These are phyloP conservation scores for Itoplectis maculator DNA, from an alignment of 2,888 invertebrate genomes.

Conservation along the genomic window DNA sequence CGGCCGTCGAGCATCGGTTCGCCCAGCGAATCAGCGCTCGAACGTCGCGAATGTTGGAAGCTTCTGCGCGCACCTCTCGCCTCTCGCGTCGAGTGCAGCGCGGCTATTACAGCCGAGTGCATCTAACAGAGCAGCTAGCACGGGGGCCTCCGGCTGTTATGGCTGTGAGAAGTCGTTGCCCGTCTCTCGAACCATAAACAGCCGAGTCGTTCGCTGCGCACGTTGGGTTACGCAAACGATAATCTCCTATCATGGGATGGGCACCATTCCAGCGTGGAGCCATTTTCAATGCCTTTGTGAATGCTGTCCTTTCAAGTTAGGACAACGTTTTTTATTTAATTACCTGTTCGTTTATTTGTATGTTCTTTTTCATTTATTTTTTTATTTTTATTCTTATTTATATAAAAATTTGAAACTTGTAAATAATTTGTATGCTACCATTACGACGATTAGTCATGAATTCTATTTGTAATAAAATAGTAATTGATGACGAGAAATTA, in stretches of 20 bases:
- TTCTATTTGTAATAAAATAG: too few relatives aligned
- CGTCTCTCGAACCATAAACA: slow-evolving; percentile 44
- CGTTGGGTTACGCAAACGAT: slow-evolving; percentile 50
- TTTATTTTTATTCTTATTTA: too few relatives aligned
- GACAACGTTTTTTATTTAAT: too few relatives aligned
- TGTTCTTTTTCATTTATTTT: background rate
- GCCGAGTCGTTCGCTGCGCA: slow-evolving; percentile 11
- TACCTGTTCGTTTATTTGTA: background rate
- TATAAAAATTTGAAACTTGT: too few relatives aligned
- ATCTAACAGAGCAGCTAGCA: background rate
- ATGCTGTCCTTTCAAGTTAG: too few relatives aligned
- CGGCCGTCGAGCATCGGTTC: slow-evolving; percentile 13
- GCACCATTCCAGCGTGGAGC: background rate
- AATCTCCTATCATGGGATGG: background rate
- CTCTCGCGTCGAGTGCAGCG: background rate
- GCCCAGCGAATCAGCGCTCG: background rate
- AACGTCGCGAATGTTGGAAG: background rate
- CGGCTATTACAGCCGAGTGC: background rate
- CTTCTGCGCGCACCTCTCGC: background rate
- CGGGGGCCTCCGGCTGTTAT: too few relatives aligned
- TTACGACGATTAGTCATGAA: too few relatives aligned
- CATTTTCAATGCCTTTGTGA: too few relatives aligned
- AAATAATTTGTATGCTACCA: too few relatives aligned
- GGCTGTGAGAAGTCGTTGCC: slow-evolving; percentile 43
- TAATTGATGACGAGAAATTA: background rate